Evolutionary conservation across 2,113 vertebrate genomes (phyloP), one percentile per base, ranked within the genome.

Genomic region (Bubo bubo): DNA sequence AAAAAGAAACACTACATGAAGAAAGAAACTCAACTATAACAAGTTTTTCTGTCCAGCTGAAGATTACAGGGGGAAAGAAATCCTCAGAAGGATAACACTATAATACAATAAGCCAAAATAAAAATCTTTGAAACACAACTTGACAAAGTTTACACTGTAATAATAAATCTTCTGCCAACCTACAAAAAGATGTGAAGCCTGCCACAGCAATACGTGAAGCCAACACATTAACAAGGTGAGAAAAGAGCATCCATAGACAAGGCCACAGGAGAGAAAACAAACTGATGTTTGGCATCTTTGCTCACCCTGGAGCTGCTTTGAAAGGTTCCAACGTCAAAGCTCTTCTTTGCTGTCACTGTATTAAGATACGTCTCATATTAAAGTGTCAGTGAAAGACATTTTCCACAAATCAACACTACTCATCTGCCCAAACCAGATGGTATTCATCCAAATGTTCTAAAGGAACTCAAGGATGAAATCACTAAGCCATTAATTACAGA

Each of bases 381-480:
- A 87, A 96, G 84, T 50, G 39, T 58, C 90, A 90, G 35, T 67
- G 49, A 56, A 91, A 90, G 74, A 53, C 67, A 79, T 79, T 75
- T 84, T 60, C 79, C 81, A 88, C 74, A 95, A 90, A 90, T 93
- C 95, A 93, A 56, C 1, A 8, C 43, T 72, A 72, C 34, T 90
- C 80, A 64, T 79, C 73, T 93, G 74, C 53, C 58, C 77, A 91
- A 92, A 93, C 4, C 87, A 90, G 81, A 95, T 73, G 87, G 77
- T 88, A 66, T 72, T 76, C 87, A 94, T 92, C 62, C 71, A 90
- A 93, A 94, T 66, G 66, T 82, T 93, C 77, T 82, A 50, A 95
- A 94, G 73, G 53, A 94, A 70, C 56, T 94, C 84, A 82, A 62
- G 56, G 87, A 96, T 96, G 77, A 96, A 96, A 94, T 90, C 81